Evolutionary conservation across 2,797 vertebrate species (phyloP), one percentile per base, ranked within the genome.

Genomic region (Miichthys miiuy): DNA sequence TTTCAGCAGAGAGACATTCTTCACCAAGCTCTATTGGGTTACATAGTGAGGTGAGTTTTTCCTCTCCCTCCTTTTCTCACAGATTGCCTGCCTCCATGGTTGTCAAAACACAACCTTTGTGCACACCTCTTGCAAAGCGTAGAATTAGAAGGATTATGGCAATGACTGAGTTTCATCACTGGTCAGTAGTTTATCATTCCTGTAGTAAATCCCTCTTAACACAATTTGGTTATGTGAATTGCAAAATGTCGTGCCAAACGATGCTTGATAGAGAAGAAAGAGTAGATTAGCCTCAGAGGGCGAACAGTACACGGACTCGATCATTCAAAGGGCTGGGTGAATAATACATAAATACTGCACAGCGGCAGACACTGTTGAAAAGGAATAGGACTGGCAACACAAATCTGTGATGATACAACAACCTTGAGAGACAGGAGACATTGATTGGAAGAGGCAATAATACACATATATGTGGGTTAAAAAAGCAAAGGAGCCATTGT

Each of bases 121-220:
- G 60, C 65, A 63, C 82, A 81, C 67, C 58, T 73, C 70, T 75
- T 75, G 58, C 81, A 88, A 80, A 83, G 80, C 58, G 44, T 38
- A 79, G 77, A 86, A 93, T 93, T 93, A 90, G 80, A 69, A 57
- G 91, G 88, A 92, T 92, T 91, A 91, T 74, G 75, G 82, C 77
- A 48, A 81, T 91, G 92, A 93, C 91, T 90, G 88, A 93, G 94
- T 91, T 90, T 88, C 84, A 94, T 93, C 91, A 89, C 67, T 68
- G 88, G 89, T 91, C 92, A 91, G 90, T 85, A 88, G 87, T 95
- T 93, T 89, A 93, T 95, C 90, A 92, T 92, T 75, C 72, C 83
- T 66, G 57, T 16, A 72, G 80, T 83, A 91, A 93, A 92, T 90
- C 87, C 84, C 56, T 83, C 83, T 92, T 90, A 93, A 93, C 88